phyloP scores from a whole-genome alignment of 1,140 invertebrate genomes.

The Subanguina moxae region DNA sequence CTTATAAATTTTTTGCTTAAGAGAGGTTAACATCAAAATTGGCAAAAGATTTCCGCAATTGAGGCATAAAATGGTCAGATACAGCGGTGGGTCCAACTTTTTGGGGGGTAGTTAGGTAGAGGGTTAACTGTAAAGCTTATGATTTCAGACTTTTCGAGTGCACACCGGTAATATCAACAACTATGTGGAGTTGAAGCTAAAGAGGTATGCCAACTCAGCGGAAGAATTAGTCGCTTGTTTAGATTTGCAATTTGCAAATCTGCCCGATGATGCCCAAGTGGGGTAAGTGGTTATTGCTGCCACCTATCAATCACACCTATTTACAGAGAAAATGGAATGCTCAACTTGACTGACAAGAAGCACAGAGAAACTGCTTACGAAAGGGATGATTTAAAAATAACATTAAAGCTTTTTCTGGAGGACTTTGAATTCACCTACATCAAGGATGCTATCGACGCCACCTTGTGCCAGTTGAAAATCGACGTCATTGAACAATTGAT shows the following conservation, averaged over 20 bases:
- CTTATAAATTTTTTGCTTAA: too few species aligned
- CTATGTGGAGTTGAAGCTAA: conserved; percentile 55
- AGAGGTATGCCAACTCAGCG: conserved; percentile 53
- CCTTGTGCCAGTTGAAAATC: conserved; percentile 44
- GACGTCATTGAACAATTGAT: conserved; percentile 56
- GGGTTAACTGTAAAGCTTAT: conserved; percentile 15
- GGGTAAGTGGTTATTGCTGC: conserved; percentile 35
- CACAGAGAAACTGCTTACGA: conserved; percentile 48
- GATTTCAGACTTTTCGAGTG: conserved; percentile 45
- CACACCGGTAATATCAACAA: conserved; percentile 57
- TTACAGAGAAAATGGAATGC: conserved; percentile 51
- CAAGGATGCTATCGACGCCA: conserved; percentile 39
- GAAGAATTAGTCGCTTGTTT: conserved; percentile 53
- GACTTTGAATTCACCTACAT: conserved; percentile 42
- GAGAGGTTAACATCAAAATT: too few species aligned
- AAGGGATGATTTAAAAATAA: conserved; percentile 57
- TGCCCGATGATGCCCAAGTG: conserved; percentile 32
- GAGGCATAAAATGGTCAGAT: too few species aligned
- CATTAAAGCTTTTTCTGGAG: conserved; percentile 49
- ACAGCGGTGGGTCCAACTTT: neutral
- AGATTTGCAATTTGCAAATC: conserved; percentile 46
- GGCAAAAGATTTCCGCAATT: too few species aligned
- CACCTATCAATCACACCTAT: neutral
- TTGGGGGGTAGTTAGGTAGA: neutral
- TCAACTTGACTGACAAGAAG: conserved; percentile 48